A percentile compares a stretch with the other conserved stretches of the same genome.
These are phyloP conservation scores for Probaryconus sp. DNA, from an alignment of 1,140 invertebrate species.

Conservation along the genomic window DNA sequence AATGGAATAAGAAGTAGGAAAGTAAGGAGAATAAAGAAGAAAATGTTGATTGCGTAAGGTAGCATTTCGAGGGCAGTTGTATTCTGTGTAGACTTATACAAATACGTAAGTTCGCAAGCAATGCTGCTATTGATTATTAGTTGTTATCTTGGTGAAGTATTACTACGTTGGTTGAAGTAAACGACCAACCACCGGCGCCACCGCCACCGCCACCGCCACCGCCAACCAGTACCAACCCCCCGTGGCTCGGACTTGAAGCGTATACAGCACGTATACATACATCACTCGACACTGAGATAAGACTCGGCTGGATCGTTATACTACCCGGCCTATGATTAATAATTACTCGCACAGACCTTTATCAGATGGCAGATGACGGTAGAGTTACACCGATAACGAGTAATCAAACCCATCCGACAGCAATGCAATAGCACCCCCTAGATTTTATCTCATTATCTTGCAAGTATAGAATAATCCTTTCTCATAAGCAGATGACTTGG, in stretches of 20 bases:
- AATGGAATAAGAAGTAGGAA: constrained; percentile 47
- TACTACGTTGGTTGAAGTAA: constrained; percentile 65
- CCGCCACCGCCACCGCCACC: background rate
- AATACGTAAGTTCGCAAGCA: constrained; percentile 66
- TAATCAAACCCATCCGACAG: constrained; percentile 72
- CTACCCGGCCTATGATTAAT: constrained; percentile 77
- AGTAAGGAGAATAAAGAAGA: constrained; percentile 23
- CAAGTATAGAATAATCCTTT: constrained; percentile 47
- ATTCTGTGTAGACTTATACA: constrained; percentile 44
- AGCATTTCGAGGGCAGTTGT: constrained; percentile 57
- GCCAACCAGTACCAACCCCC: constrained; percentile 55
- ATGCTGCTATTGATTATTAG: constrained; percentile 75
- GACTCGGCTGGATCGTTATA: constrained; percentile 77
- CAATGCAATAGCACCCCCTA: constrained; percentile 40
- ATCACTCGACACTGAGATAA: constrained; percentile 76
- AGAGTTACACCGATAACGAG: constrained; percentile 76
- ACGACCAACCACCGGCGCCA: constrained; percentile 40
- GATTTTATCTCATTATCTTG: constrained; percentile 59
- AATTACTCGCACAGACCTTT: constrained; percentile 75
- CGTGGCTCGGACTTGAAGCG: constrained; percentile 54
- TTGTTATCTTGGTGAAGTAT: constrained; percentile 76
- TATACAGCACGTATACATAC: constrained; percentile 66
- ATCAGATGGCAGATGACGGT: constrained; percentile 75
- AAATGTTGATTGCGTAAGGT: constrained; percentile 38
- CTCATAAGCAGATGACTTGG: constrained; percentile 47